A percentile compares a stretch with the other conserved stretches of the same genome.
phyloP scores from a whole-genome alignment of 53 echinoderm and acorn worm genomes.

The Hippasteria phrygiana region DNA sequence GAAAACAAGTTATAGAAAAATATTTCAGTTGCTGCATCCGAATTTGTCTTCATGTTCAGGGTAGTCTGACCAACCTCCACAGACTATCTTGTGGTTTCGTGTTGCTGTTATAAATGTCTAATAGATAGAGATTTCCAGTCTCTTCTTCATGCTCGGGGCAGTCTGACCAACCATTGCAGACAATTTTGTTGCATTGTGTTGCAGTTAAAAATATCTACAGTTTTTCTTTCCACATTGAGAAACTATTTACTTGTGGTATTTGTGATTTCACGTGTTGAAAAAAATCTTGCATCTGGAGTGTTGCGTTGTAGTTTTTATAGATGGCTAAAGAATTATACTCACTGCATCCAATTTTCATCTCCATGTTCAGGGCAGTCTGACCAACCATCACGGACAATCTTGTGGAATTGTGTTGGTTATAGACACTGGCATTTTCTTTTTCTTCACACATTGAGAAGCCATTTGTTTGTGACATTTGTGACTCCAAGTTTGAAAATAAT shows the following conservation, averaged over 20 bases:
- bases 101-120: too few species aligned
- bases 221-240: too few species aligned
- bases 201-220: too few species aligned
- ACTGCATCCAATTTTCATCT: background rate
- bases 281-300: too few species aligned
- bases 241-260: background rate
- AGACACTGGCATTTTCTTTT: background rate
- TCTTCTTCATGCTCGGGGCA: too few species aligned
- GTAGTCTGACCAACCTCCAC: background rate
- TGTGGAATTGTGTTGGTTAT: background rate
- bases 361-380: background rate
- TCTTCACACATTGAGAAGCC: constrained; percentile 13
- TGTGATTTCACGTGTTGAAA: background rate
- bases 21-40: too few species aligned
- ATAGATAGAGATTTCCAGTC: too few species aligned
- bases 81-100: too few species aligned
- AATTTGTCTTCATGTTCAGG: background rate
- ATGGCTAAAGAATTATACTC: background rate
- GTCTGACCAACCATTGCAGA: too few species aligned
- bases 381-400: background rate
- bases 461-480: background rate
- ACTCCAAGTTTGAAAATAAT: background rate
- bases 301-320: background rate
- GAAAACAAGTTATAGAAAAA: too few species aligned
- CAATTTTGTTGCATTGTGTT: too few species aligned